Evolutionary conservation across 2,888 invertebrate species (phyloP).

Genomic region (Acanthosepion esculentum): DNA sequence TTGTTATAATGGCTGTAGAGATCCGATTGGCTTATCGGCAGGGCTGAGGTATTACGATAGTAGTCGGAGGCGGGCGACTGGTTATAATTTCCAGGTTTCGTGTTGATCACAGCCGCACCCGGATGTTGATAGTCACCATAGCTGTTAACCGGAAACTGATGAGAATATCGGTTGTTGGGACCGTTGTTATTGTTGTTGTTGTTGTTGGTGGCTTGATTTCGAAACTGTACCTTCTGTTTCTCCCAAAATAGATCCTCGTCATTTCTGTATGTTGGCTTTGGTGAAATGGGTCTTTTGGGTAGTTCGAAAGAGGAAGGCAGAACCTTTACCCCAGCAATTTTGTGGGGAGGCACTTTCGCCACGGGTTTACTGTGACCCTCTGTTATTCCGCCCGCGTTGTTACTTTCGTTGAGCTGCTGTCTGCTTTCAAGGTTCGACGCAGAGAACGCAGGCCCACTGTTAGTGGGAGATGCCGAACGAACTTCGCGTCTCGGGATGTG

Average conservation of each 20-base stretch:
- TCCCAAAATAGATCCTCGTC: neutral
- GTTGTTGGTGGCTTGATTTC: conserved; percentile 1
- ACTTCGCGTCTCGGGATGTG: conserved; percentile 48
- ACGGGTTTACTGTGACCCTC: conserved; percentile 59
- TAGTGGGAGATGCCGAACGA: conserved; percentile 25
- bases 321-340: conserved; percentile 67
- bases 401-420: conserved; percentile 53
- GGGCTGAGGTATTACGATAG: conserved; percentile 50
- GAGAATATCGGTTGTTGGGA: conserved; percentile 5
- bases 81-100: neutral
- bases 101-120: neutral
- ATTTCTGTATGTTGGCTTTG: conserved; percentile 46
- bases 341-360: conserved; percentile 69
- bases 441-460: conserved; percentile 59
- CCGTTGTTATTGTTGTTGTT: conserved; percentile 51
- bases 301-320: conserved; percentile 58
- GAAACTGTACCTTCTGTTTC: neutral
- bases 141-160: neutral
- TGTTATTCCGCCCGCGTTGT: conserved; percentile 45
- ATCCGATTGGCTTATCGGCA: neutral
- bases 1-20: conserved; percentile 42
- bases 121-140: neutral
- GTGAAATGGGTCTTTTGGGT: conserved; percentile 44
- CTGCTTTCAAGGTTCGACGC: conserved; percentile 68
- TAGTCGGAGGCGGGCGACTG: conserved; percentile 11